These are phyloP conservation scores for Dendrolimus kikuchii DNA, from an alignment of 1,140 invertebrate genomes.

Conservation along the genomic window DNA sequence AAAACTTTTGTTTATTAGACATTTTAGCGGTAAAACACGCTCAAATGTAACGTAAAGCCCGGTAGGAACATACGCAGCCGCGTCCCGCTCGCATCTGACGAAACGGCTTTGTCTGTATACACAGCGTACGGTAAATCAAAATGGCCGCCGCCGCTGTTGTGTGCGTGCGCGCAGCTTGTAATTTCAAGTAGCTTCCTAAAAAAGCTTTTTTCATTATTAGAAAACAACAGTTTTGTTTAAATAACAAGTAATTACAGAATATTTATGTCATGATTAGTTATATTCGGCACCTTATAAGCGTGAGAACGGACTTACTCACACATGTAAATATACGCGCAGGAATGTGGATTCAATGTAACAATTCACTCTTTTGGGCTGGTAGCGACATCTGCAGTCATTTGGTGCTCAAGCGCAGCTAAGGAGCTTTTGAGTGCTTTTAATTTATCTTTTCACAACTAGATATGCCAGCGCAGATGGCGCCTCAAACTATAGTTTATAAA, in stretches of 20 bases:
- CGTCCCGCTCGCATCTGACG: constrained; percentile 66
- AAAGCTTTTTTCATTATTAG: constrained; percentile 13
- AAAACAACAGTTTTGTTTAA: constrained; percentile 16
- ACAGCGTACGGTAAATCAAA: constrained; percentile 68
- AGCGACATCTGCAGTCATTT: constrained; percentile 51
- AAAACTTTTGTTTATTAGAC: constrained; percentile 48
- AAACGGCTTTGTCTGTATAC: constrained; percentile 65
- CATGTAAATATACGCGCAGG: constrained; percentile 59
- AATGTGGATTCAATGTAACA: constrained; percentile 71
- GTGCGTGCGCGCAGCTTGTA: constrained; percentile 54
- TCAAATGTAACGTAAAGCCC: constrained; percentile 49
- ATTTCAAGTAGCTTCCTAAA: constrained; percentile 21
- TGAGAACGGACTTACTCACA: constrained; percentile 61
- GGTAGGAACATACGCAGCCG: constrained; percentile 66
- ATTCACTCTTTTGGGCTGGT: constrained; percentile 24
- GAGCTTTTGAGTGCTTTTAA: constrained; percentile 42
- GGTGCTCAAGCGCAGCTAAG: constrained; percentile 32
- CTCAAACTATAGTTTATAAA: no score
- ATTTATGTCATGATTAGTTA: constrained; percentile 43
- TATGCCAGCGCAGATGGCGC: constrained; percentile 44
- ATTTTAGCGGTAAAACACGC: constrained; percentile 70
- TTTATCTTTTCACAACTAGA: constrained; percentile 26
- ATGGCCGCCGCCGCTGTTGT: constrained; percentile 50
- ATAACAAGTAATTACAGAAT: constrained; percentile 20
- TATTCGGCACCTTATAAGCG: constrained; percentile 26